Percentiles rank a stretch among this genome's conserved stretches.
phyloP scores from a whole-genome alignment of 2,888 invertebrate genomes.

The Agonopterix subpropinquella region DNA sequence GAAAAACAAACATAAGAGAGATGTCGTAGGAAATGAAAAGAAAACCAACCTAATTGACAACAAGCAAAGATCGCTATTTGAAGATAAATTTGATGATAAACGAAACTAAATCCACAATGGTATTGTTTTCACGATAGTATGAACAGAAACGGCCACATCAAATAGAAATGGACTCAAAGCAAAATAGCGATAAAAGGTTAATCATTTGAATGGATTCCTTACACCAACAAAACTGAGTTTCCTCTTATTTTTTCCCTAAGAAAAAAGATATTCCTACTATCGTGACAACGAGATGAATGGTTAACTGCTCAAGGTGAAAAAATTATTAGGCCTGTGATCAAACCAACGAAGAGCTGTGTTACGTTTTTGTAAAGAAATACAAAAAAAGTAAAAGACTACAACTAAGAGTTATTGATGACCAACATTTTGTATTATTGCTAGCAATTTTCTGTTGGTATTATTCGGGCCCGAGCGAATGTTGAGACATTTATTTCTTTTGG shows the following conservation, averaged over 20 bases:
- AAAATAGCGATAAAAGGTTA: conserved; percentile 42
- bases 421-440: conserved; percentile 9
- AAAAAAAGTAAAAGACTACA: background rate
- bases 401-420: conserved; percentile 8
- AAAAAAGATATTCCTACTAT: conserved; percentile 35
- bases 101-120: too few relatives aligned
- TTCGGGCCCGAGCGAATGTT: conserved; percentile 5
- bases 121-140: too few relatives aligned
- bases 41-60: too few relatives aligned
- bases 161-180: conserved; percentile 23
- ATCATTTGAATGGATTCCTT: conserved; percentile 46
- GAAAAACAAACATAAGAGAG: too few relatives aligned
- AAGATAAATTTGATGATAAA: too few relatives aligned
- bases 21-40: too few relatives aligned
- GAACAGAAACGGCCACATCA: background rate
- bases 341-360: conserved; percentile 9
- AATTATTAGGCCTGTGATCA: conserved; percentile 35
- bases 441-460: conserved; percentile 7
- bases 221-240: conserved; percentile 41
- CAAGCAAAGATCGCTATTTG: too few relatives aligned
- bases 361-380: conserved; percentile 8
- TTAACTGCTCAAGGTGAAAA: conserved; percentile 37
- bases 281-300: conserved; percentile 42
- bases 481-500: conserved; percentile 9
- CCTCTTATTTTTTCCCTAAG: conserved; percentile 34